Evolutionary conservation across 2,113 vertebrate genomes (phyloP).

Genomic region (Mystacornis crossleyi): DNA sequence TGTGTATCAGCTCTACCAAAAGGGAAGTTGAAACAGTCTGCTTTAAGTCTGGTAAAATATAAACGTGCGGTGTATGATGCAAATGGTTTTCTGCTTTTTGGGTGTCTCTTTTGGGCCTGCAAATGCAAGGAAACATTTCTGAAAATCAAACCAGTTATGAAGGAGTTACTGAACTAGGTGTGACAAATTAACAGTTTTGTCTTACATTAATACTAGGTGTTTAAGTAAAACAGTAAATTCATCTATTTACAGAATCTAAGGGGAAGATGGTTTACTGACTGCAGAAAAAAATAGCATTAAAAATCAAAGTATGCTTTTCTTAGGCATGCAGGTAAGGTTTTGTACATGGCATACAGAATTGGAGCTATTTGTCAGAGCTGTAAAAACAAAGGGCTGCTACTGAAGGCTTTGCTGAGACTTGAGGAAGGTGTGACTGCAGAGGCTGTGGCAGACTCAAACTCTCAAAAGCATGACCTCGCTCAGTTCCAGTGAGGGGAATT

Average conservation of each 20-base stretch:
- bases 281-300: background rate
- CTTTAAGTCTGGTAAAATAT: background rate
- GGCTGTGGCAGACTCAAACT: background rate
- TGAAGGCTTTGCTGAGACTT: background rate
- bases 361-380: background rate
- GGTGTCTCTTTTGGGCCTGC: background rate
- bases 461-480: background rate
- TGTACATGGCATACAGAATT: background rate
- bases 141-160: background rate
- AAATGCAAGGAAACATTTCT: background rate
- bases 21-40: background rate
- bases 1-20: background rate
- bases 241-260: background rate
- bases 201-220: background rate
- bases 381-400: background rate
- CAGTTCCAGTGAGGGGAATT: background rate
- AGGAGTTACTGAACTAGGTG: background rate
- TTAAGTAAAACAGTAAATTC: background rate
- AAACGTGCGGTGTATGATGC: accelerated
- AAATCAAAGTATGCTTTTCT: background rate
- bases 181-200: background rate
- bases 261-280: background rate
- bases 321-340: background rate
- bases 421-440: background rate
- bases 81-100: background rate